Evolutionary conservation across 2,113 vertebrate species (phyloP).

Genomic region (Phylloscopus whistleri): DNA sequence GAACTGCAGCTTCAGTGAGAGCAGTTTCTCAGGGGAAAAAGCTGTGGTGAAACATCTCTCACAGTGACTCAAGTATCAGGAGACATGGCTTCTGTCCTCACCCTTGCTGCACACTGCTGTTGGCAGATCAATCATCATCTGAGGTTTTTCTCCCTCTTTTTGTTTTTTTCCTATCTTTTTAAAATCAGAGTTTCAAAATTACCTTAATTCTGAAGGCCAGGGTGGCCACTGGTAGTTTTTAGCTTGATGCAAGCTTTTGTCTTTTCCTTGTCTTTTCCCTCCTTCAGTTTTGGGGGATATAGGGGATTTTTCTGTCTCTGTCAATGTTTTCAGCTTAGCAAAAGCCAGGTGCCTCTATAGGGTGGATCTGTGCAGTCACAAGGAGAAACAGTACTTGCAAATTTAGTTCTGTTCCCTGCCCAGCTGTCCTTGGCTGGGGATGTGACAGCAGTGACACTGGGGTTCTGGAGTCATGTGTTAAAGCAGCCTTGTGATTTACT

Average conservation of each 20-base stretch:
- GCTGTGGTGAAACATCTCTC: not conserved
- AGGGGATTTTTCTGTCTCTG: not conserved
- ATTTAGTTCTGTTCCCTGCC: not conserved
- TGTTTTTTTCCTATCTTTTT: not conserved
- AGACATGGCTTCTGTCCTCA: not conserved
- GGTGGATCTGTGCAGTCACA: not conserved
- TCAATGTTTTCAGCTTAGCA: not conserved
- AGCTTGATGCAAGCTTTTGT: not conserved
- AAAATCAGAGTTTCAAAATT: not conserved
- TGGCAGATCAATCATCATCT: not conserved
- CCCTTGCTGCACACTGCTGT: not conserved
- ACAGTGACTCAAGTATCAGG: fast-evolving
- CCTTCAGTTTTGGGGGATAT: not conserved
- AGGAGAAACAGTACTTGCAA: not conserved
- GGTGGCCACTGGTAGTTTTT: not conserved
- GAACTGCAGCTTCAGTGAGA: not conserved
- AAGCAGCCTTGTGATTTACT: not conserved
- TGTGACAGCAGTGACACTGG: fast-evolving
- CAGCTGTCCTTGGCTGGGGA: not conserved
- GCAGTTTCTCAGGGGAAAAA: not conserved
- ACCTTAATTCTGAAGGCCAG: not conserved
- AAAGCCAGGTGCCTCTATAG: not conserved
- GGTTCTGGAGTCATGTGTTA: not conserved
- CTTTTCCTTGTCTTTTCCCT: not conserved
- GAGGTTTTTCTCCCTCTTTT: not conserved